A percentile compares a stretch with the other conserved stretches of the same genome.
These are phyloP conservation scores for Matsumyia berberina DNA, from an alignment of 2,888 invertebrate genomes.

Conservation along the genomic window DNA sequence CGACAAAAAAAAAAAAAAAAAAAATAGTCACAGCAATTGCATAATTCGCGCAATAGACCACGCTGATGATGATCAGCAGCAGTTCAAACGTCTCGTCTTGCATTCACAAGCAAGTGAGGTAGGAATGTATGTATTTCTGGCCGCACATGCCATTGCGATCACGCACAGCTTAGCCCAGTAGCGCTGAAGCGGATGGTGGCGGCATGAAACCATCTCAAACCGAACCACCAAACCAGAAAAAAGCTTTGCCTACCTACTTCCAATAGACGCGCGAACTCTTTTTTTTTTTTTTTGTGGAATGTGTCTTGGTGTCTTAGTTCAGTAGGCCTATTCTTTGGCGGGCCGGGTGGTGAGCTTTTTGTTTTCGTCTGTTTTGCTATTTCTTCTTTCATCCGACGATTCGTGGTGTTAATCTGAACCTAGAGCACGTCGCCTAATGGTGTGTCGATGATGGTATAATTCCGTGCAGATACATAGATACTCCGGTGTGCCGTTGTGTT, in stretches of 20 bases:
- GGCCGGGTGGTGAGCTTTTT: conserved; percentile 51
- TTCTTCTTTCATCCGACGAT: conserved; percentile 45
- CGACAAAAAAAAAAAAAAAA: conserved; percentile 27
- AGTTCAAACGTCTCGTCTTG: conserved; percentile 43
- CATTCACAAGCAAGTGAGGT: conserved; percentile 42
- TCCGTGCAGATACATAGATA: conserved; percentile 25
- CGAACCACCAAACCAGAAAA: conserved; percentile 47
- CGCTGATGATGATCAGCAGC: conserved; percentile 16
- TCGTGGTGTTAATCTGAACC: conserved; percentile 57
- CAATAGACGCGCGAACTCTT: conserved; percentile 29
- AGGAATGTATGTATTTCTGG: conserved; percentile 33
- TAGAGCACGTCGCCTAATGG: conserved; percentile 47
- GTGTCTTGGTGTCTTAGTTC: conserved; percentile 67
- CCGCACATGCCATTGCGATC: conserved; percentile 64
- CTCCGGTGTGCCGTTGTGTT: neutral
- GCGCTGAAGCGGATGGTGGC: conserved; percentile 7
- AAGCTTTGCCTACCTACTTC: conserved; percentile 57
- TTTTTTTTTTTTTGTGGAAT: conserved; percentile 45
- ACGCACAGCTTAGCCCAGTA: conserved; percentile 35
- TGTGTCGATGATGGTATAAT: conserved; percentile 57
- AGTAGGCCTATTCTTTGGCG: conserved; percentile 74
- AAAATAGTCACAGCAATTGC: conserved; percentile 45
- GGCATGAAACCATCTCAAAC: conserved; percentile 53
- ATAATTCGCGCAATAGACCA: conserved; percentile 54
- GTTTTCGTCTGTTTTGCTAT: conserved; percentile 3